Conservation (phyloP, 2,797 vertebrate genomes). For the Danio kyathit region DNA sequence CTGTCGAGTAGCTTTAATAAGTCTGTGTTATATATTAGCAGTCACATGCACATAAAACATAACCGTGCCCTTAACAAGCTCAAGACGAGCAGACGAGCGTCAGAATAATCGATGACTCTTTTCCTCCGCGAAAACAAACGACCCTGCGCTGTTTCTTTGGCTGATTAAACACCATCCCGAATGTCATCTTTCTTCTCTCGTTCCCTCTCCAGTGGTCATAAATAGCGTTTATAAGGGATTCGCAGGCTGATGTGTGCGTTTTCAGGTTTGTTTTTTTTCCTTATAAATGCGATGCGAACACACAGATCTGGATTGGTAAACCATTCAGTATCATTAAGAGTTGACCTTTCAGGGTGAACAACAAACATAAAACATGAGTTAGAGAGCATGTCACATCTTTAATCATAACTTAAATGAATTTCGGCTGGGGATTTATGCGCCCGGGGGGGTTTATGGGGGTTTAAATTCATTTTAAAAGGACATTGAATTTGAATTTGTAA, state of each 20-base stretch:
- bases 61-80: conserved; percentile 45
- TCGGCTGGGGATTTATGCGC: conserved; percentile 39
- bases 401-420: conserved; percentile 51
- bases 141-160: conserved; percentile 49
- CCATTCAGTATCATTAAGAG: conserved; percentile 37
- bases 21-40: conserved; percentile 42
- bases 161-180: conserved; percentile 55
- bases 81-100: conserved; percentile 30
- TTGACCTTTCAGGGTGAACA: conserved; percentile 48
- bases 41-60: conserved; percentile 38
- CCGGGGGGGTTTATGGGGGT: conserved; percentile 45
- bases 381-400: conserved; percentile 46
- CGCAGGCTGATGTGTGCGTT: neutral
- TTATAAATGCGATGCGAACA: conserved; percentile 26
- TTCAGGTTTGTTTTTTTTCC: conserved; percentile 14
- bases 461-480: conserved; percentile 50
- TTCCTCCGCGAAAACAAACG: conserved; percentile 49
- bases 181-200: conserved; percentile 44
- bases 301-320: conserved; percentile 8
- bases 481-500: conserved; percentile 42
- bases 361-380: conserved; percentile 46
- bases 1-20: conserved; percentile 50
- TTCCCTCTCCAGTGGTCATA: conserved; percentile 40
- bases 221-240: conserved; percentile 47
- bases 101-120: conserved; percentile 48